Percentiles rank a stretch among this genome's conserved stretches.
phyloP scores from a whole-genome alignment of 2,113 vertebrate species.

The Callionymus lyra region DNA sequence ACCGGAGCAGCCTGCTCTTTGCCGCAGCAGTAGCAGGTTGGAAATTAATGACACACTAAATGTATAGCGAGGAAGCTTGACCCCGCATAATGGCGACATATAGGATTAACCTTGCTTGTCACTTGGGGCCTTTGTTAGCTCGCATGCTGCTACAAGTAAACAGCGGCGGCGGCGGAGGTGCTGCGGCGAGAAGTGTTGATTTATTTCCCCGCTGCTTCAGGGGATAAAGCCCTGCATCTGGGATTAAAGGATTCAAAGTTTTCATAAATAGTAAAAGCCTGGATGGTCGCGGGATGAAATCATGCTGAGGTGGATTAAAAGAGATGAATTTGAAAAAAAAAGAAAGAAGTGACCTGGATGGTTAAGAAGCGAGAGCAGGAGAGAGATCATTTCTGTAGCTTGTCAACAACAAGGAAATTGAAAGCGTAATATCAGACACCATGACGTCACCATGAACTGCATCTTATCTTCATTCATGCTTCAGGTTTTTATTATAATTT shows the following conservation, averaged over 20 bases:
- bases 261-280: slow-evolving; percentile 50
- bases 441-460: too few relatives aligned
- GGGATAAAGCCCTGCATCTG: slow-evolving; percentile 58
- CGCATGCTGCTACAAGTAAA: slow-evolving; percentile 53
- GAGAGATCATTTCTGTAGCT: slow-evolving; percentile 2
- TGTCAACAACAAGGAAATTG: neutral
- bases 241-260: slow-evolving; percentile 66
- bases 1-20: slow-evolving; percentile 32
- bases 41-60: slow-evolving; percentile 82
- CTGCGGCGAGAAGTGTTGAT: slow-evolving; percentile 38
- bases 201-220: slow-evolving; percentile 53
- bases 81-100: slow-evolving; percentile 70
- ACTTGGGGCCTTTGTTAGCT: slow-evolving; percentile 62
- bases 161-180: slow-evolving; percentile 42
- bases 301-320: slow-evolving; percentile 41
- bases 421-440: too few relatives aligned
- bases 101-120: slow-evolving; percentile 77
- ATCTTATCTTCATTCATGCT: too few relatives aligned
- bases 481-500: too few relatives aligned
- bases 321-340: slow-evolving; percentile 38
- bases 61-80: slow-evolving; percentile 71
- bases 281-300: slow-evolving; percentile 24
- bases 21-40: slow-evolving; percentile 79
- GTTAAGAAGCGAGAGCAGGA: slow-evolving; percentile 22
- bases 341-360: slow-evolving; percentile 24